These are phyloP conservation scores for Pogona vitticeps DNA, from an alignment of 2,113 vertebrate genomes.

Conservation along the genomic window DNA sequence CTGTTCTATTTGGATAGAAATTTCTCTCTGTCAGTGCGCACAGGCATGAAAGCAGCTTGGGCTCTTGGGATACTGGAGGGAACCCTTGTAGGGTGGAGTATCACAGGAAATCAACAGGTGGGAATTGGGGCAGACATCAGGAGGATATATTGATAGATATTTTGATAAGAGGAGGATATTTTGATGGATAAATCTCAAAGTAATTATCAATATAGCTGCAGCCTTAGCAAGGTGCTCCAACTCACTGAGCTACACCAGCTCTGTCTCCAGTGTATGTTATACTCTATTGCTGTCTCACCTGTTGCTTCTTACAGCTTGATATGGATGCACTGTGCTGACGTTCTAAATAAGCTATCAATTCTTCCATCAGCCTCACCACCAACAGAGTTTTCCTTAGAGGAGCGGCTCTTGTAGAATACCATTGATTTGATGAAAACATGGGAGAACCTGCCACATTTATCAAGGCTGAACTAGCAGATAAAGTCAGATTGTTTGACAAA, in stretches of 20 bases:
- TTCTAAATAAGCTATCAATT: conserved; percentile 48
- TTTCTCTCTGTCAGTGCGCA: background rate
- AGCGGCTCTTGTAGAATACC: conserved; percentile 31
- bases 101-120: too few species aligned
- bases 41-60: too few species aligned
- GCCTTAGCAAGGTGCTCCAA: too few species aligned
- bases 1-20: background rate
- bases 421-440: conserved; percentile 61
- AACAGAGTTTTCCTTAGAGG: conserved; percentile 37
- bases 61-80: too few species aligned
- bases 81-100: too few species aligned
- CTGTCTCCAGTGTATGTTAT: background rate
- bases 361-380: conserved; percentile 20
- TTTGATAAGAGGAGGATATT: too few species aligned
- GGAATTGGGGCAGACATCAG: too few species aligned
- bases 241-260: background rate
- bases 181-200: too few species aligned
- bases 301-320: conserved; percentile 33
- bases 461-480: conserved; percentile 59
- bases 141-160: too few species aligned
- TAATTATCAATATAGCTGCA: too few species aligned
- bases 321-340: background rate
- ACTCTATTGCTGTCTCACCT: background rate
- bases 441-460: conserved; percentile 63
- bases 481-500: conserved; percentile 67